A percentile compares a stretch with the other conserved stretches of the same genome.
phyloP scores from a whole-genome alignment of 2,113 vertebrate genomes.

The Callipepla californica region DNA sequence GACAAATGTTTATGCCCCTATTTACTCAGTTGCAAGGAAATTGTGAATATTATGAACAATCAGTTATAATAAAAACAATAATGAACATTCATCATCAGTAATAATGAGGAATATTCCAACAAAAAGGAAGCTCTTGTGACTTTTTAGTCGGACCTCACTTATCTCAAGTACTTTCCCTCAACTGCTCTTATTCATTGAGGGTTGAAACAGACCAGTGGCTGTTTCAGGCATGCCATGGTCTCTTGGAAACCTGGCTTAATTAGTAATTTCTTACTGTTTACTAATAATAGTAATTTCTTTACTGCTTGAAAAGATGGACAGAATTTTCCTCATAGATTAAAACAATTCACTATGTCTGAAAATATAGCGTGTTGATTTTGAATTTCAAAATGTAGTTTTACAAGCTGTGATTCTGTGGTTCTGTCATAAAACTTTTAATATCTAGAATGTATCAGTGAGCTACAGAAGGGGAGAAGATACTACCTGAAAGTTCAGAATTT shows the following conservation, averaged over 20 bases:
- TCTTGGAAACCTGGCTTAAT: background rate
- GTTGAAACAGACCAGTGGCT: background rate
- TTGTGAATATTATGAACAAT: background rate
- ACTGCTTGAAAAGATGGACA: background rate
- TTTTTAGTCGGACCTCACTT: background rate
- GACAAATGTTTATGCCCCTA: background rate
- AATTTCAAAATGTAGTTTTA: background rate
- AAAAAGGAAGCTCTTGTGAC: background rate
- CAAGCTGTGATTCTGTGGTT: background rate
- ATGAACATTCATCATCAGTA: background rate
- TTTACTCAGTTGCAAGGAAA: background rate
- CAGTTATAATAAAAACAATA: background rate
- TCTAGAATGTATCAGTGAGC: background rate
- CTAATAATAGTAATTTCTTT: background rate
- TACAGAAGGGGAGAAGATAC: background rate
- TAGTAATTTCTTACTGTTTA: background rate
- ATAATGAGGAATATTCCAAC: background rate
- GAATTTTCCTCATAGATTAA: background rate
- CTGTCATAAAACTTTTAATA: background rate
- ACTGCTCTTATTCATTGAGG: background rate
- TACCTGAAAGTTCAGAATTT: background rate
- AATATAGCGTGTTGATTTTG: background rate
- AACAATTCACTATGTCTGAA: background rate
- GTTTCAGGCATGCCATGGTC: background rate
- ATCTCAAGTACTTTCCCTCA: background rate